These are phyloP conservation scores for Bombus waltoni DNA, from an alignment of 1,140 invertebrate species.

Conservation along the genomic window DNA sequence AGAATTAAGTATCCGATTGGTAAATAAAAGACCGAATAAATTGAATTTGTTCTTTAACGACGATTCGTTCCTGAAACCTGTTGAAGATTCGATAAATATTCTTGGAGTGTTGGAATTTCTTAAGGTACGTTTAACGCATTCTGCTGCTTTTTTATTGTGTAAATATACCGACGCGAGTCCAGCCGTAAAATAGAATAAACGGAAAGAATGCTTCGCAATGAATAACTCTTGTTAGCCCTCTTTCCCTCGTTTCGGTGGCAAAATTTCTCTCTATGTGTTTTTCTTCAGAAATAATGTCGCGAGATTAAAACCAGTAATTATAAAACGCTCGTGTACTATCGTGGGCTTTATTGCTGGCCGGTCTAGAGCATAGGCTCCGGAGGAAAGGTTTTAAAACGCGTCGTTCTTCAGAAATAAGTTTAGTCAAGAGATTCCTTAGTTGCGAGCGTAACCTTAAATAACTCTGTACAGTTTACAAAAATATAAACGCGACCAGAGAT, in stretches of 20 bases:
- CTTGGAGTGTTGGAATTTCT: background rate
- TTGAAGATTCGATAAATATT: background rate
- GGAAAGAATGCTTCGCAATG: background rate
- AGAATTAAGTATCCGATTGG: background rate
- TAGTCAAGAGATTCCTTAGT: background rate
- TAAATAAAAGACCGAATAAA: background rate
- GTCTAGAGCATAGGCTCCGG: slow-evolving; percentile 16
- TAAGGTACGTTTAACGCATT: background rate
- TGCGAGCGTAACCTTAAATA: background rate
- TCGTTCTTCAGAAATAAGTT: slow-evolving; percentile 8
- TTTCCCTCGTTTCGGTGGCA: background rate
- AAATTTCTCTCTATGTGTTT: slow-evolving; percentile 12
- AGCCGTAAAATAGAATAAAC: background rate
- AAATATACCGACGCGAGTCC: too few relatives aligned
- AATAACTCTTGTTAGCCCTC: slow-evolving; percentile 19
- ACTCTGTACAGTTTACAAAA: background rate
- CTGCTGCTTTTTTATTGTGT: background rate
- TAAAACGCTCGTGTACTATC: slow-evolving; percentile 9
- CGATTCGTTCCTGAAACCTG: too few relatives aligned
- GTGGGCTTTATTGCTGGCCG: slow-evolving; percentile 6
- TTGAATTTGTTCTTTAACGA: background rate
- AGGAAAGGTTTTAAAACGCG: slow-evolving; percentile 12
- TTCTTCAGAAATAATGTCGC: slow-evolving; percentile 16
- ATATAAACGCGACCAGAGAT: background rate
- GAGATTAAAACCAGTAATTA: slow-evolving; percentile 38